A percentile compares a stretch with the other conserved stretches of the same genome.
Conservation (phyloP, 2,797 vertebrate genomes). For the Silurus aristotelis region DNA sequence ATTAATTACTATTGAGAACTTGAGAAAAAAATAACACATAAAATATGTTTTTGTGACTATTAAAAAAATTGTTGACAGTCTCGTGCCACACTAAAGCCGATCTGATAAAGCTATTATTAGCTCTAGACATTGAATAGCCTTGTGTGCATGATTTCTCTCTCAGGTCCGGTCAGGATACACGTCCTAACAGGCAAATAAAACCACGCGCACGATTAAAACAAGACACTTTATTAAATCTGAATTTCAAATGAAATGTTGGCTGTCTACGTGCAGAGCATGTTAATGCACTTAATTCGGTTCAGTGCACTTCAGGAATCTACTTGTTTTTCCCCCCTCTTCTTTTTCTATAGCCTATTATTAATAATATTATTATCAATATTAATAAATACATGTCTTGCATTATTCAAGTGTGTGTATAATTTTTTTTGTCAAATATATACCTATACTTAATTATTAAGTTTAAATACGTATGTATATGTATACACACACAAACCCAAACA, state of each 20-base stretch:
- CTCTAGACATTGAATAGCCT: neutral
- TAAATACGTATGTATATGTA: no score
- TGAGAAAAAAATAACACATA: no score
- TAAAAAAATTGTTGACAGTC: neutral
- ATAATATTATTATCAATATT: constrained; percentile 7
- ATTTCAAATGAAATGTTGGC: constrained; percentile 94
- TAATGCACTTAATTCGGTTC: constrained; percentile 27
- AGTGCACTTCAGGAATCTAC: constrained; percentile 10
- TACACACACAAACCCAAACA: no score
- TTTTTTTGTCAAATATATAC: no score
- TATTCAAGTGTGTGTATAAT: no score
- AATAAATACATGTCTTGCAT: neutral
- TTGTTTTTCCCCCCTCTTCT: neutral
- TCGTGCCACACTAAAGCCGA: neutral
- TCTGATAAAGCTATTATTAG: neutral
- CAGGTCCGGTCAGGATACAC: neutral
- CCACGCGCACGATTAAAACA: constrained; percentile 87
- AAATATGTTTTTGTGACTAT: neutral
- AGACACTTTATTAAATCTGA: constrained; percentile 95
- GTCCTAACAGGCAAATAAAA: constrained; percentile 89
- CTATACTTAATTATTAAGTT: no score
- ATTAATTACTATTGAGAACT: no score
- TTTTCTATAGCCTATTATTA: neutral
- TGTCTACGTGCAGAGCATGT: constrained; percentile 73
- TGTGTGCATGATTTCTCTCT: neutral